phyloP scores from a whole-genome alignment of 1,140 invertebrate genomes.

The Drosophila lini region DNA sequence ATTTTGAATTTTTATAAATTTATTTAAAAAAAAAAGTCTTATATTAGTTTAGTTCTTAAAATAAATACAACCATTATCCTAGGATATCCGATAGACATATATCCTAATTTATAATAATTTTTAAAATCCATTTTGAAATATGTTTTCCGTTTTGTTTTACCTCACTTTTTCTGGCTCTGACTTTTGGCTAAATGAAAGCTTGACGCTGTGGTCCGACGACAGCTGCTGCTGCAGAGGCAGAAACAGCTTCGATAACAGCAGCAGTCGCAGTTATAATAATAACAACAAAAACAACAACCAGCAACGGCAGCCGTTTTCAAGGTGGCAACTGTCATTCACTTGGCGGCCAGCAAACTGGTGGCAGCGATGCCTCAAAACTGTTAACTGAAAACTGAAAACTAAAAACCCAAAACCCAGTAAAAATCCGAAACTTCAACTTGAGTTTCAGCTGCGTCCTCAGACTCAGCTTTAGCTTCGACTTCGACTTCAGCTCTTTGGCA shows the following conservation, averaged over 20 bases:
- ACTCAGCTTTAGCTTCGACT: slow-evolving; percentile 23
- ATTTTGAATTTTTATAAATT: no score
- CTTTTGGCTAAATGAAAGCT: slow-evolving; percentile 73
- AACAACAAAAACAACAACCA: slow-evolving; percentile 13
- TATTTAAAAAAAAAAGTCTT: no score
- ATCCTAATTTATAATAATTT: neutral
- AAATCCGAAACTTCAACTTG: slow-evolving; percentile 34
- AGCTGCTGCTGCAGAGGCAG: slow-evolving; percentile 60
- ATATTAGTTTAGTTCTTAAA: no score
- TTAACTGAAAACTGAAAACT: slow-evolving; percentile 39
- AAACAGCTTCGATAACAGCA: slow-evolving; percentile 33
- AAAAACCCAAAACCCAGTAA: slow-evolving; percentile 18
- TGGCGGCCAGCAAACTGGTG: slow-evolving; percentile 56
- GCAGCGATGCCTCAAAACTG: slow-evolving; percentile 30
- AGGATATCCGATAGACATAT: no score
- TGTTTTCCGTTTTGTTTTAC: neutral
- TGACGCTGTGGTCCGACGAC: slow-evolving; percentile 60
- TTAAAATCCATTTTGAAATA: neutral
- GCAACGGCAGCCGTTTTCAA: slow-evolving; percentile 59
- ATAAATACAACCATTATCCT: no score
- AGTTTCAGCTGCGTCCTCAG: slow-evolving; percentile 28
- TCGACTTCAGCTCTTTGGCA: slow-evolving; percentile 52
- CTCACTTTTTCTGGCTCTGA: slow-evolving; percentile 5
- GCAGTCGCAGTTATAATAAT: slow-evolving; percentile 20
- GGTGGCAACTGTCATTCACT: slow-evolving; percentile 80